A percentile compares a stretch with the other conserved stretches of the same genome.
phyloP scores from a whole-genome alignment of 2,888 invertebrate species.

The Cephalotes varians region DNA sequence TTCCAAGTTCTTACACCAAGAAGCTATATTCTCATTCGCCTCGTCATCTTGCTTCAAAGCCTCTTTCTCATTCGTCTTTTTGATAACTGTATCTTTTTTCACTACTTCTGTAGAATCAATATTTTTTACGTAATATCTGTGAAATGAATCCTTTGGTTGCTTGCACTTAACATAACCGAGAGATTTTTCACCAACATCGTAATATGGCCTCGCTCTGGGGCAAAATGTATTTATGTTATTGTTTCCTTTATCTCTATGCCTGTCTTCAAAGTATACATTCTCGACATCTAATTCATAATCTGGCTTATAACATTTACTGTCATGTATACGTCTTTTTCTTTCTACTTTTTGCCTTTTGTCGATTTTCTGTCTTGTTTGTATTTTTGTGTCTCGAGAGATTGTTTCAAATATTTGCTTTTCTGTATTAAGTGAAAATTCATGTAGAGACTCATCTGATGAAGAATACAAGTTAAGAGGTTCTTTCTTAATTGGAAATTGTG shows the following conservation, averaged over 20 bases:
- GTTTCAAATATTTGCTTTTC: slow-evolving; percentile 40
- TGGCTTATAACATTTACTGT: slow-evolving; percentile 62
- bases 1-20: slow-evolving; percentile 82
- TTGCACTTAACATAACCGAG: slow-evolving; percentile 74
- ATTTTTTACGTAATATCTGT: slow-evolving; percentile 77
- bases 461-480: slow-evolving; percentile 69
- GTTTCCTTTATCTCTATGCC: slow-evolving; percentile 87
- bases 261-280: slow-evolving; percentile 88
- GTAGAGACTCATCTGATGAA: slow-evolving; percentile 72
- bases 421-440: slow-evolving; percentile 4
- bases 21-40: background rate
- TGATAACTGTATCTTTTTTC: slow-evolving; percentile 80
- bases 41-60: slow-evolving; percentile 63
- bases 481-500: slow-evolving; percentile 70
- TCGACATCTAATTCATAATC: slow-evolving; percentile 74
- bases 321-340: slow-evolving; percentile 72
- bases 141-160: slow-evolving; percentile 56
- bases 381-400: slow-evolving; percentile 46
- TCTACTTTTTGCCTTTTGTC: slow-evolving; percentile 77
- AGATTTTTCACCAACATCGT: slow-evolving; percentile 72
- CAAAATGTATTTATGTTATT: slow-evolving; percentile 88
- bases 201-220: slow-evolving; percentile 89
- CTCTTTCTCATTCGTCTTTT: slow-evolving; percentile 61
- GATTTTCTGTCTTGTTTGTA: slow-evolving; percentile 46
- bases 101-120: slow-evolving; percentile 69